phyloP scores from a whole-genome alignment of 2,888 invertebrate species.

The Formica aserva region DNA sequence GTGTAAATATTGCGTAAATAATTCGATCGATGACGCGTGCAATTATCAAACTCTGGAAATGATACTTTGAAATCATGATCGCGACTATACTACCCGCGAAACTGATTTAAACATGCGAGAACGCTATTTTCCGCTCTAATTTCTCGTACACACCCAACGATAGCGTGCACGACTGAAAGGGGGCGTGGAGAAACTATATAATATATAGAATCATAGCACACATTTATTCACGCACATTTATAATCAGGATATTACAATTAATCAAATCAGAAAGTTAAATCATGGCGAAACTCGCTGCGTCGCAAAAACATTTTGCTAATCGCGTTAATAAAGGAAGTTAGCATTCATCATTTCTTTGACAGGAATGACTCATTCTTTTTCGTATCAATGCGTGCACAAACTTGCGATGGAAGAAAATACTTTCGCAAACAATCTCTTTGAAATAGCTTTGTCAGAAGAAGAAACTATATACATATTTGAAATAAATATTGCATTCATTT shows the following conservation, averaged over 20 bases:
- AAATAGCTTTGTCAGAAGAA: not conserved
- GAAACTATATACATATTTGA: not conserved
- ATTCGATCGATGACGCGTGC: not conserved
- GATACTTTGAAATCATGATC: not conserved
- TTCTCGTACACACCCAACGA: conserved; percentile 66
- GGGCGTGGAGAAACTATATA: conserved; percentile 5
- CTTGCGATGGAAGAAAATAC: not conserved
- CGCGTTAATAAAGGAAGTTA: not conserved
- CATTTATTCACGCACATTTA: conserved; percentile 1
- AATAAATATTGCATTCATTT: not conserved
- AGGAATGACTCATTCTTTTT: not conserved
- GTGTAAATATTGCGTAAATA: not conserved
- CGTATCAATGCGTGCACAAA: not conserved
- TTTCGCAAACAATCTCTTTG: not conserved
- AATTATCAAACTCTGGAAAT: not conserved
- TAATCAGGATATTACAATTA: conserved; percentile 11
- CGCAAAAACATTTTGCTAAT: not conserved
- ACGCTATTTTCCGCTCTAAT: conserved; percentile 51
- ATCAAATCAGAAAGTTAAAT: not conserved
- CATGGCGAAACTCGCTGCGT: not conserved
- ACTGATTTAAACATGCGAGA: conserved; percentile 50
- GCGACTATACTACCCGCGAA: not conserved
- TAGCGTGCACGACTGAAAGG: conserved; percentile 55
- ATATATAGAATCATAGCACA: conserved; percentile 13
- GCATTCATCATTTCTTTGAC: not conserved